Base-by-base conservation (phyloP, 2,888 invertebrate species). In the Mesoligia furuncula region DNA sequence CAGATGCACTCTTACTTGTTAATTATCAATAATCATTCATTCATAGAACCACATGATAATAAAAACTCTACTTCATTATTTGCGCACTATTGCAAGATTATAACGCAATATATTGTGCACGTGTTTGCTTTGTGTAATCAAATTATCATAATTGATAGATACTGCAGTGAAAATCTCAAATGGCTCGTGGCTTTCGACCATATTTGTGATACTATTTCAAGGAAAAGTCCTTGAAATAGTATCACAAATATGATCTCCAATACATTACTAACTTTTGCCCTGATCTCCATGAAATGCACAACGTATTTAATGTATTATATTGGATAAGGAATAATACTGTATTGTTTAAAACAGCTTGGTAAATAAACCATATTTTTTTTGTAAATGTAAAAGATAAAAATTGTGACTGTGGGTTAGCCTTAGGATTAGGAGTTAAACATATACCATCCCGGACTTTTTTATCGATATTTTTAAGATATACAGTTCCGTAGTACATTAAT, bases 21-120 rank as follows among this genome's bases (percentile, higher is more conserved):
- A 81, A 65, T 79, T 39, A n/a, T 48, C 11, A 78, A 66, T 24
- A 45, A 67, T 79, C 17, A 77, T 54, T 15, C 27, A 48, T 80
- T 78, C 62, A 73, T 80, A 72, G 73, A 73, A 54, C 27, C 39
- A 42, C 73, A 7, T 65, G 36, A n/a, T 65, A 42, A 65, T 65
- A 80, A 71, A 80, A 51, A 81, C 20, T n/a, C 9, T 17, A 45
- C 54, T 36, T 73, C 65, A 80, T 13, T 27, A 66, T 74, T 77
- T 83, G 66, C 77, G 65, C 76, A 45, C 66, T 31, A 72, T 51
- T 71, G 36, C 70, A 42, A 67, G 7, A n/a, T 61, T 61, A 83
- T 68, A 83, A 51, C 72, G 72, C 79, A 81, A 57, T 81, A 69
- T 8, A 8, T 5, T 6, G 0, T 17, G 9, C 84, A 83, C 84